Conservation (phyloP, 2,888 invertebrate species). For the Lamproptera curius region DNA sequence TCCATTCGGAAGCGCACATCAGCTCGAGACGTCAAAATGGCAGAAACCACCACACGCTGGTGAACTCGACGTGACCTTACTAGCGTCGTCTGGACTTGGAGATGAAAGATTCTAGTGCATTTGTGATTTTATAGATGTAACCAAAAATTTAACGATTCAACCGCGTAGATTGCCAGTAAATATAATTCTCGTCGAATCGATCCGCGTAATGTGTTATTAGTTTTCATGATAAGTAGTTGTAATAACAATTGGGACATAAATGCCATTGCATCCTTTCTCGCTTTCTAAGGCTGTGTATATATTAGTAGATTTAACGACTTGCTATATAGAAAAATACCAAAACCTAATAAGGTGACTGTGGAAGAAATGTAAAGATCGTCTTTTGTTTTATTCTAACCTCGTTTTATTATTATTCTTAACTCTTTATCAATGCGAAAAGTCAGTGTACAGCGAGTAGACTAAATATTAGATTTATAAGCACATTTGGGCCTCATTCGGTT, state of each 20-base stretch:
- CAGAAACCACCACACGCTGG: conserved; percentile 36
- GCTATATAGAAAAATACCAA: conserved; percentile 28
- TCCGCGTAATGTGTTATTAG: background rate
- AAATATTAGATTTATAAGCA: too few species aligned
- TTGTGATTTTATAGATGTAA: conserved; percentile 66
- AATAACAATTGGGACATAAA: background rate
- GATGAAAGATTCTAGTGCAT: conserved; percentile 51
- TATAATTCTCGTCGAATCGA: conserved; percentile 35
- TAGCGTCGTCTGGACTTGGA: conserved; percentile 27
- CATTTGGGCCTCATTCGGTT: too few species aligned
- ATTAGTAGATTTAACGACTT: conserved; percentile 11
- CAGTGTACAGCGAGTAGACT: too few species aligned
- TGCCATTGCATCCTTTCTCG: conserved; percentile 10
- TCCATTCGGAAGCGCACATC: conserved; percentile 84
- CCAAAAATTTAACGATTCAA: conserved; percentile 36
- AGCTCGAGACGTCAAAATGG: conserved; percentile 57
- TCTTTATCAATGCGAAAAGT: too few species aligned
- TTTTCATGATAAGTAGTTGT: conserved; percentile 1
- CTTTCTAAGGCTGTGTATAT: conserved; percentile 18
- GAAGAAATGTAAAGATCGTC: too few species aligned
- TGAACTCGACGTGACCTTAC: conserved; percentile 56
- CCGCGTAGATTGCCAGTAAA: conserved; percentile 44
- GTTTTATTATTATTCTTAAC: too few species aligned
- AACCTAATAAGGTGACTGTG: too few species aligned
- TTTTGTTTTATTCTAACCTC: too few species aligned